Base-by-base conservation (phyloP, 1,140 invertebrate genomes). In the Hylaeus volcanicus region DNA sequence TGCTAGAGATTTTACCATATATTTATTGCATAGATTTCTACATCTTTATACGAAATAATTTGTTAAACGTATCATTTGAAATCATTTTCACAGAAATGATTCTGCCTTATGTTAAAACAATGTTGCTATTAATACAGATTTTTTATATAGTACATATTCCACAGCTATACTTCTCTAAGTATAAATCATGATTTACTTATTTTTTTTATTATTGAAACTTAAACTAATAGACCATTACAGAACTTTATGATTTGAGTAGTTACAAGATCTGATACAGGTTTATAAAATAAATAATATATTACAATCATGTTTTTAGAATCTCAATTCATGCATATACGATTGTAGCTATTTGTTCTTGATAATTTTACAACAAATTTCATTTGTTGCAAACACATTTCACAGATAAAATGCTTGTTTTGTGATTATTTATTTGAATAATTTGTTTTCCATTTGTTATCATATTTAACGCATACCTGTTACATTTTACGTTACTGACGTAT, bases 391-490 rank as follows among this genome's bases (percentile, higher is more conserved):
- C 68, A 76, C 39, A 74, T 73, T 78, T 69, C 72, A 65, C 65
- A 77, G 58, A 68, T 64, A 74, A 55, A 51, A 51, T 82, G 61
- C 71, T 73, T 80, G 69, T 75, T 77, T 83, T 87, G 75, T 76
- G 76, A 87, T 86, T 86, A 81, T 63, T 76, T 79, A 81, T 81
- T 86, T 83, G 81, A 68, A 66, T 74, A 37, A 82, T 76, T 78
- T 86, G 75, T 86, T 83, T 86, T 80, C 75, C 69, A 80, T 87
- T 87, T 87, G 84, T 86, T 87, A 65, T 86, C 68, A 69, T 79
- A 81, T 86, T 80, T 76, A 86, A 78, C 60, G 64, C 75, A 70
- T 26, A 83, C 39, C 81, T 87, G 85, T 87, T 87, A 87, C 73
- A 87, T 77, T 80, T 86, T 86, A 81, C 76, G 85, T 87, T 86